phyloP scores from a whole-genome alignment of 2,888 invertebrate species.

The Mythimna albipuncta region DNA sequence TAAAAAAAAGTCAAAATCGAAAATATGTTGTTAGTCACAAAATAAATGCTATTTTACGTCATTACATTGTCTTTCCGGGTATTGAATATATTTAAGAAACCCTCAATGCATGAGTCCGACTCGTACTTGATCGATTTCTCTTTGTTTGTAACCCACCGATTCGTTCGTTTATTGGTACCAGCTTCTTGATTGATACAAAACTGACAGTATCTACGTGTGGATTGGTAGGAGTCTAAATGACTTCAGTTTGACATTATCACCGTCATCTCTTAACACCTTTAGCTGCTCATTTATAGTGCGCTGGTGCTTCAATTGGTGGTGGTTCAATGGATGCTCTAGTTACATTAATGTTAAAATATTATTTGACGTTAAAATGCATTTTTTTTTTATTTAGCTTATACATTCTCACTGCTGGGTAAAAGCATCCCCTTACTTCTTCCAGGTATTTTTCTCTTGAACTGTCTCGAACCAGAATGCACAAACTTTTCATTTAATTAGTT shows the following conservation, averaged over 20 bases:
- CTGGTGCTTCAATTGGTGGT: background rate
- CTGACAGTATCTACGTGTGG: slow-evolving; percentile 8
- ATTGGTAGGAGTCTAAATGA: slow-evolving; percentile 15
- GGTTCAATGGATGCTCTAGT: background rate
- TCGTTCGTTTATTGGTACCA: slow-evolving; percentile 7
- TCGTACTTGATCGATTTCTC: background rate
- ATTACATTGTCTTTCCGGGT: background rate
- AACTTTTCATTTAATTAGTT: background rate
- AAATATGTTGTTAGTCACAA: too few relatives aligned
- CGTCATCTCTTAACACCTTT: slow-evolving; percentile 7
- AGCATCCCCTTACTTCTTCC: too few relatives aligned
- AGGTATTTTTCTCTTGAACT: too few relatives aligned
- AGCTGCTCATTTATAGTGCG: background rate
- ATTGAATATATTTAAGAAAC: background rate
- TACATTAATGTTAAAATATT: background rate
- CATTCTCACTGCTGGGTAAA: too few relatives aligned
- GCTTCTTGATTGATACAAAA: slow-evolving; percentile 19
- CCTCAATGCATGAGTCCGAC: too few relatives aligned
- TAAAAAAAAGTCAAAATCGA: too few relatives aligned
- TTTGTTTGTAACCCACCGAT: slow-evolving; percentile 21
- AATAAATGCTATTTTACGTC: too few relatives aligned
- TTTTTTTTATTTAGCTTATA: too few relatives aligned
- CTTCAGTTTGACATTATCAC: slow-evolving; percentile 21
- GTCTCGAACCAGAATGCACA: too few relatives aligned
- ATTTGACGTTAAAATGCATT: too few relatives aligned